Evolutionary conservation across 2,113 vertebrate species (phyloP).

Genomic region (Platycercus adscitus): DNA sequence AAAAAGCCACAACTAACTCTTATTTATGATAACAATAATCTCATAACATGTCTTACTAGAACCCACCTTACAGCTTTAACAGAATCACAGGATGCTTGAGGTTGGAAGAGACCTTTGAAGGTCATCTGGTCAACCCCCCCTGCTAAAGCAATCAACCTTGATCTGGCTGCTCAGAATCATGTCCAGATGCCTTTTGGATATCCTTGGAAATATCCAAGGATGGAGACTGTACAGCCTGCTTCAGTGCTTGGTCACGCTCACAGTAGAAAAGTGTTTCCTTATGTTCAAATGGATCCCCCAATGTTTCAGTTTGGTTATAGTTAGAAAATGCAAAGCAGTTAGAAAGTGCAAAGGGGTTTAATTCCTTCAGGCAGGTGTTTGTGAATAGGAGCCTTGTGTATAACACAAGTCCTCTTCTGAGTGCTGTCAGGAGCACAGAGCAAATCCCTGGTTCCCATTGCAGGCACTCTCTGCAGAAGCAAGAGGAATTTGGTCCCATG

Average conservation of each 20-base stretch:
- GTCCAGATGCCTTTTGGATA: background rate
- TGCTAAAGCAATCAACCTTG: background rate
- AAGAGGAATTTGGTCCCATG: background rate
- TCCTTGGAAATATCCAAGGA: background rate
- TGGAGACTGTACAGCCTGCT: background rate
- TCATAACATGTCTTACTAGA: background rate
- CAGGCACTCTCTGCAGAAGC: background rate
- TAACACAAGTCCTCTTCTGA: background rate
- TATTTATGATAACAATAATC: background rate
- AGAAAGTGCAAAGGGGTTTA: background rate
- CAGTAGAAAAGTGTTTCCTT: background rate
- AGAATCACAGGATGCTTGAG: background rate
- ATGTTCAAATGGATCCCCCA: background rate
- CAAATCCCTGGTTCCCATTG: background rate
- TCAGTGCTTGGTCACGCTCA: background rate
- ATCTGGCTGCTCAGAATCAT: background rate
- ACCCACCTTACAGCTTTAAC: background rate
- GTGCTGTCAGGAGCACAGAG: background rate
- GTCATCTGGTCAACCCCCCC: background rate
- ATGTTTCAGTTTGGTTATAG: background rate
- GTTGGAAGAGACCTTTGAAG: background rate
- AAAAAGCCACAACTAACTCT: background rate
- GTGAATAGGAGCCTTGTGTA: background rate
- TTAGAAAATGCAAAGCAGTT: background rate
- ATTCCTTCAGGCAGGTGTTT: background rate